These are phyloP conservation scores for Ypsolopha sequella DNA, from an alignment of 2,888 invertebrate species.

Conservation along the genomic window DNA sequence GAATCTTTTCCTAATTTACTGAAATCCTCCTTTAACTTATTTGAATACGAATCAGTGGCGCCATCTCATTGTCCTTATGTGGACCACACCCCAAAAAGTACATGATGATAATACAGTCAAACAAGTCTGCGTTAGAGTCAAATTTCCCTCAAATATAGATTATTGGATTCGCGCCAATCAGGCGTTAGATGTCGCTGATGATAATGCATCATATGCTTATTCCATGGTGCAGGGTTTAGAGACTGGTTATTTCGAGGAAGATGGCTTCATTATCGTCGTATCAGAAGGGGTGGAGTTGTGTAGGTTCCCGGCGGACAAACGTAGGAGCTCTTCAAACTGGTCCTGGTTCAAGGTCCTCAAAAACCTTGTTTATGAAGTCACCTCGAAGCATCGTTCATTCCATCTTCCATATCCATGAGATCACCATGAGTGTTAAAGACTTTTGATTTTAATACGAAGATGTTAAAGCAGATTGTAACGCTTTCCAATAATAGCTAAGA, in stretches of 20 bases:
- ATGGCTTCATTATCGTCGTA: slow-evolving; percentile 70
- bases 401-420: slow-evolving; percentile 39
- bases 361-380: slow-evolving; percentile 40
- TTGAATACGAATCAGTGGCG: no score
- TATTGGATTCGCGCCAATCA: not conserved
- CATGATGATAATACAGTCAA: no score
- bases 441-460: no score
- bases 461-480: no score
- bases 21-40: no score
- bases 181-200: not conserved
- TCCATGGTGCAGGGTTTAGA: slow-evolving; percentile 59
- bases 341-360: slow-evolving; percentile 77
- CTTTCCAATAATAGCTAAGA: no score
- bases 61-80: no score
- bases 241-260: slow-evolving; percentile 74
- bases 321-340: slow-evolving; percentile 75
- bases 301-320: slow-evolving; percentile 72
- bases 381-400: slow-evolving; percentile 35
- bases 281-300: slow-evolving; percentile 74
- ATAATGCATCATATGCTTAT: slow-evolving; percentile 1
- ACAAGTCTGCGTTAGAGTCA: slow-evolving; percentile 1
- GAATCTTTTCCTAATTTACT: no score
- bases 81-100: no score
- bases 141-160: not conserved
- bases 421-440: no score